A percentile compares a stretch with the other conserved stretches of the same genome.
Evolutionary conservation across 2,797 vertebrate genomes (phyloP).

Genomic region (Distichodus sexfasciatus): DNA sequence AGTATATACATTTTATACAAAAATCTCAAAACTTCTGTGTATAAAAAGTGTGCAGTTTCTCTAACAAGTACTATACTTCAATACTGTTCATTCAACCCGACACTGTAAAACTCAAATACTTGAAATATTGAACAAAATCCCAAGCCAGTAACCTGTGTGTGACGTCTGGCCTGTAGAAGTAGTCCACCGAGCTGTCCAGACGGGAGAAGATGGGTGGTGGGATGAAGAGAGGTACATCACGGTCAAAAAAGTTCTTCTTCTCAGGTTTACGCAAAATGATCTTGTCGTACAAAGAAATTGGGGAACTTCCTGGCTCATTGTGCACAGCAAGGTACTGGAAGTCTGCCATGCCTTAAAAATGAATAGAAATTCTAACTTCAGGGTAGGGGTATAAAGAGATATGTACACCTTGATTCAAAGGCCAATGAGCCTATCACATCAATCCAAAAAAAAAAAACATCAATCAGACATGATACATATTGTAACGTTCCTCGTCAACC

Average conservation of each 20-base stretch:
- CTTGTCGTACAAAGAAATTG: slow-evolving; percentile 85
- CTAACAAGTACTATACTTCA: no score
- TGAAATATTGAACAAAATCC: background rate
- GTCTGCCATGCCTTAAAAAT: slow-evolving; percentile 86
- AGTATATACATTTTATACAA: no score
- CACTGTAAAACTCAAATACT: no score
- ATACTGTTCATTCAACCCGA: no score
- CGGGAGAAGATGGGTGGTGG: slow-evolving; percentile 95
- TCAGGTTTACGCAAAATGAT: slow-evolving; percentile 84
- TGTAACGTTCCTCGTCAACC: no score
- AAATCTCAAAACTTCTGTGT: no score
- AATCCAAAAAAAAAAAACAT: background rate
- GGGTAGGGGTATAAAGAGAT: background rate
- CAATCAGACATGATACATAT: no score
- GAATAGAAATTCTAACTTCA: background rate
- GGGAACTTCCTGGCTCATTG: slow-evolving; percentile 65
- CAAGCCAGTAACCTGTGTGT: slow-evolving; percentile 71
- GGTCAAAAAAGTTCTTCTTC: slow-evolving; percentile 87
- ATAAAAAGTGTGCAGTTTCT: no score
- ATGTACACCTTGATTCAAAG: background rate
- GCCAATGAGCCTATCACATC: no score
- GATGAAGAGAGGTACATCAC: slow-evolving; percentile 82
- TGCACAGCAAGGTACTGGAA: slow-evolving; percentile 91
- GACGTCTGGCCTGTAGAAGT: slow-evolving; percentile 86
- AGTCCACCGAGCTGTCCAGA: slow-evolving; percentile 87